These are phyloP conservation scores for Oceanodroma tethys DNA, from an alignment of 2,113 vertebrate genomes.

Conservation along the genomic window DNA sequence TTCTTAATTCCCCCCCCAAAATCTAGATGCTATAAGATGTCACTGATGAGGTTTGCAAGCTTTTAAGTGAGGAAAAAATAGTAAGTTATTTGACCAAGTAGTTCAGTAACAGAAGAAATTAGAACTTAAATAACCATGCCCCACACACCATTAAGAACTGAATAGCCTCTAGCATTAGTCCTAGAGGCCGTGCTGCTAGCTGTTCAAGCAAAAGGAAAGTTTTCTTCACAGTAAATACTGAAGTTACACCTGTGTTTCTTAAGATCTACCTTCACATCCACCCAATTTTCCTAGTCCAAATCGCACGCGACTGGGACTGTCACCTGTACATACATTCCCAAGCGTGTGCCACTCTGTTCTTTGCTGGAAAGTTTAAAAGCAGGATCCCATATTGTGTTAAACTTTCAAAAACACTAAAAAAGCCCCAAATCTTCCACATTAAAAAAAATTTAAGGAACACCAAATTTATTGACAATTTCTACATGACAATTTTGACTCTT, in stretches of 20 bases:
- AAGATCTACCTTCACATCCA: background rate
- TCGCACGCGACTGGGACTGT: fast-evolving
- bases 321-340: background rate
- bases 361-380: background rate
- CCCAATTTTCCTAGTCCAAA: background rate
- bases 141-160: background rate
- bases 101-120: background rate
- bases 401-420: background rate
- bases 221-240: background rate
- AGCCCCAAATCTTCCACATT: background rate
- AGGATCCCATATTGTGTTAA: background rate
- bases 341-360: fast-evolving
- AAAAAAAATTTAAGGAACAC: background rate
- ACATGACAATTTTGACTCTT: background rate
- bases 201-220: background rate
- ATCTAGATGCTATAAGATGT: background rate
- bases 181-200: background rate
- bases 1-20: background rate
- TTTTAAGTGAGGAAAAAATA: background rate
- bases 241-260: background rate
- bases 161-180: background rate
- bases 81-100: background rate
- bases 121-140: background rate
- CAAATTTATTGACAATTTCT: background rate
- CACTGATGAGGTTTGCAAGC: fast-evolving